Evolutionary conservation across 2,113 vertebrate species (phyloP), one percentile per base, ranked within the genome.

Genomic region (Sterrhoptilus dennistouni): DNA sequence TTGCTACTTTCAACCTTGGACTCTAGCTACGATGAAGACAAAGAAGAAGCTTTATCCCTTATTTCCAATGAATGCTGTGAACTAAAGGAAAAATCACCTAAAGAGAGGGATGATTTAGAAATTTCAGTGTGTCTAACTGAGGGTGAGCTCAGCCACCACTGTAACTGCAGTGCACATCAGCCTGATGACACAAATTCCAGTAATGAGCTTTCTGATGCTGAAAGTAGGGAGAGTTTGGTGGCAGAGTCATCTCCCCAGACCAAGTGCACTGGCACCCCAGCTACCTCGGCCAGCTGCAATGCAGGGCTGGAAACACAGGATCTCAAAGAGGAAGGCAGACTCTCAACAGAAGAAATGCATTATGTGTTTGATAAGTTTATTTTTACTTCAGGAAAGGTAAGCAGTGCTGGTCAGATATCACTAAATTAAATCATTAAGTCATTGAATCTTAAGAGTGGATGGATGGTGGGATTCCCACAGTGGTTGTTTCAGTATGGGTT

Each of bases 331-430:
- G 95, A 98, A 60, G 97, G 92, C 45, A 97, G 80, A 25, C 91
- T 98, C 53, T 54, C 97, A 25, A 89, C 98, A 56, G 98, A 99
- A 63, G 98, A 99, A 84, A 98, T 99, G 95, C 97, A 98, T 98
- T 99, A 99, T 94, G 97, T 98, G 79, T 99, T 99, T 95, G 99
- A 99, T 97, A 98, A 98, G 97, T 98, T 99, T 98, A 99, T 99
- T 97, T 98, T 99, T 97, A 99, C 99, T 44, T 99, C 99, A 87
- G 99, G 99, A 97, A 99, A 99, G 99, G 99, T 99, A 96, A 81
- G 49, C 25, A 23, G 12, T 29, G 56, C 45, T 40, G 35, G 18
- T 35, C 21, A 2, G 12, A 6, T 28, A 8, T 56, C 27, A n/a
- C 12, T 61, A 38, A 38, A 38, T 38, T 38, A 38, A 9, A 38